Percentiles rank a stretch among this genome's conserved stretches.
phyloP scores from a whole-genome alignment of 2,888 invertebrate genomes.

The Eristalis intricaria region DNA sequence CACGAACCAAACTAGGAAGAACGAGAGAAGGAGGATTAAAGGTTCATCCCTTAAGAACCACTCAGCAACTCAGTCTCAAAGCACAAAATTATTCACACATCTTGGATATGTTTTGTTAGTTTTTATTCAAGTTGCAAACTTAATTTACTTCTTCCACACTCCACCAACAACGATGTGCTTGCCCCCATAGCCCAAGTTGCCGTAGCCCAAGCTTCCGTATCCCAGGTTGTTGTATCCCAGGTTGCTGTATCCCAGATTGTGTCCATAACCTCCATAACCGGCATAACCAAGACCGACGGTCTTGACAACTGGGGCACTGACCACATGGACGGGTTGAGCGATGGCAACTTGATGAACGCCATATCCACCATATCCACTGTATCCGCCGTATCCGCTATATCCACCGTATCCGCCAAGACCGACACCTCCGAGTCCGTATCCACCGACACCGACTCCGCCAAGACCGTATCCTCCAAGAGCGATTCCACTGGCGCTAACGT shows the following conservation, averaged over 20 bases:
- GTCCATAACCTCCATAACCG: not conserved
- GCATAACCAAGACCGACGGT: not conserved
- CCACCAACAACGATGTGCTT: not conserved
- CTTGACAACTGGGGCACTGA: not conserved
- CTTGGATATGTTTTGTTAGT: not conserved
- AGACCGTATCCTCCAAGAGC: not conserved
- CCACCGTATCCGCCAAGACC: not conserved
- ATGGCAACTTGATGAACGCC: not conserved
- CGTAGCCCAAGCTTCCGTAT: not conserved
- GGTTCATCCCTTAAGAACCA: too few species aligned
- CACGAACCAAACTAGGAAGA: too few species aligned
- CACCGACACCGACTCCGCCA: not conserved
- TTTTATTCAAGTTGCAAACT: not conserved
- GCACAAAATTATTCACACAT: not conserved
- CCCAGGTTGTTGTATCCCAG: not conserved
- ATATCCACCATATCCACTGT: not conserved
- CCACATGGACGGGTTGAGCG: not conserved
- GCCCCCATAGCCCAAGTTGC: not conserved
- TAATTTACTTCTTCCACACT: slow-evolving; percentile 29
- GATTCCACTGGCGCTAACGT: slow-evolving; percentile 18
- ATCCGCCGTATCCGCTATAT: not conserved
- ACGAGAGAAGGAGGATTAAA: too few species aligned
- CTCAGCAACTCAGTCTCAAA: too few species aligned
- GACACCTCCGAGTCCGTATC: not conserved
- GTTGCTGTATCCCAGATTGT: not conserved